phyloP scores from a whole-genome alignment of 2,113 vertebrate genomes.

The Plestiodon gilberti region DNA sequence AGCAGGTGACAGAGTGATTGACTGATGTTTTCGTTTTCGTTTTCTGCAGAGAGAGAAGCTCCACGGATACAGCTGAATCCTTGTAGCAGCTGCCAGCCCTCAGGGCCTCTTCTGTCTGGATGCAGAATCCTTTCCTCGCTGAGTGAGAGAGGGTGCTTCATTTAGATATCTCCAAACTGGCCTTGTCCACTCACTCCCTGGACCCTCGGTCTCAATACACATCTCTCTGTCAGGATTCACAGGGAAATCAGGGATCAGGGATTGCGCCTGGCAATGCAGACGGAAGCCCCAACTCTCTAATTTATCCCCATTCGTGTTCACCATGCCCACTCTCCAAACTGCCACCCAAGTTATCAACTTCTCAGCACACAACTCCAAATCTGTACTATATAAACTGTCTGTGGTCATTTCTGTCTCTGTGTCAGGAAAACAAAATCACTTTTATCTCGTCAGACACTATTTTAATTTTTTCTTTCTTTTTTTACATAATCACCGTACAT shows the following conservation, averaged over 20 bases:
- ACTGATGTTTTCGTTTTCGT: conserved; percentile 59
- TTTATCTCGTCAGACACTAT: background rate
- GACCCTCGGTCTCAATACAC: conserved; percentile 32
- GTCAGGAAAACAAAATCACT: background rate
- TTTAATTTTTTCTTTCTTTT: too few relatives aligned
- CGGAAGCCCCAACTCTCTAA: conserved; percentile 39
- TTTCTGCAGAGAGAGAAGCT: conserved; percentile 72
- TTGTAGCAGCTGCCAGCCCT: conserved; percentile 75
- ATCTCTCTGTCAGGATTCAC: conserved; percentile 49
- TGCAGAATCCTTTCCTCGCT: conserved; percentile 62
- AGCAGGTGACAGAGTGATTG: conserved; percentile 18
- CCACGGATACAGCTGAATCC: conserved; percentile 78
- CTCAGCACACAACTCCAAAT: background rate
- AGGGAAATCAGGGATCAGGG: conserved; percentile 26
- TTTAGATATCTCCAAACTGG: conserved; percentile 51
- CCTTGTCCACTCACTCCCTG: conserved; percentile 18
- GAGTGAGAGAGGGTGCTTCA: conserved; percentile 52
- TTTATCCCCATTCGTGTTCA: conserved; percentile 45
- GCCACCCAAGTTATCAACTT: conserved; percentile 31
- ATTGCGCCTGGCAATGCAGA: conserved; percentile 42
- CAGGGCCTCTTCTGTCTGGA: conserved; percentile 65
- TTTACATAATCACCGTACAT: background rate
- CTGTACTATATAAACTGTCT: conserved; percentile 38
- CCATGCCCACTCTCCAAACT: conserved; percentile 16
- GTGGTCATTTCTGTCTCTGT: conserved; percentile 27